These are phyloP conservation scores for Philopedon plagiatum DNA, from an alignment of 2,888 invertebrate species.

Conservation along the genomic window DNA sequence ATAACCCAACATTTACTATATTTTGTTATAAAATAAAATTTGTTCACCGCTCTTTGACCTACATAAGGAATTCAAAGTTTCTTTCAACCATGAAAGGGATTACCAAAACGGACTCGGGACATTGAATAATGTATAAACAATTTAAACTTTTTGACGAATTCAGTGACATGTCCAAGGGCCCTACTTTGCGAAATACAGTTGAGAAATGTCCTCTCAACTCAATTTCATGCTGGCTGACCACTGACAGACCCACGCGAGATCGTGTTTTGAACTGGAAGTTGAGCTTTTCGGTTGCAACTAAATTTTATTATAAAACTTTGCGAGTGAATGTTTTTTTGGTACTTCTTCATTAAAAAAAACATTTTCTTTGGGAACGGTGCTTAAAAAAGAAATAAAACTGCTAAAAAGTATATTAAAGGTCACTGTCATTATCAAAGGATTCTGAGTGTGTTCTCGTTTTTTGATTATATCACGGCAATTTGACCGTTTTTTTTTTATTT, in stretches of 20 bases:
- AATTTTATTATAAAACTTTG: conserved; percentile 43
- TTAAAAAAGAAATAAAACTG: too few species aligned
- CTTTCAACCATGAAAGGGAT: conserved; percentile 10
- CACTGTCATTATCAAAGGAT: too few species aligned
- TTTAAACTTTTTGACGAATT: conserved; percentile 59
- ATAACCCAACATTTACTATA: background rate
- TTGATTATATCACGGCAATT: too few species aligned
- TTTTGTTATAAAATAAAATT: conserved; percentile 15
- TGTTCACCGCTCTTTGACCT: background rate
- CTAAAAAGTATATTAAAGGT: too few species aligned
- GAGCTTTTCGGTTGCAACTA: conserved; percentile 27
- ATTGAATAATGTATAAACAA: conserved; percentile 55
- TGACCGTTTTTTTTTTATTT: too few species aligned
- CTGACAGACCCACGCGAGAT: conserved; percentile 56
- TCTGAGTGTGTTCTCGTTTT: too few species aligned
- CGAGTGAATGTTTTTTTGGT: background rate
- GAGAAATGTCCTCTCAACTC: conserved; percentile 65
- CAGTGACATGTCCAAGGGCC: conserved; percentile 53
- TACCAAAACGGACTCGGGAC: conserved; percentile 29
- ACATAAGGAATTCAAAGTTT: conserved; percentile 15
- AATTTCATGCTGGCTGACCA: conserved; percentile 66
- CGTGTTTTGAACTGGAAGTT: conserved; percentile 43
- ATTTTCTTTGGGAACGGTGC: too few species aligned
- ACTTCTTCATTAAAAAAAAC: background rate
- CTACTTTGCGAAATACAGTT: conserved; percentile 57